Base-by-base conservation (phyloP, 2,888 invertebrate genomes). In the Drosophila cognata region DNA sequence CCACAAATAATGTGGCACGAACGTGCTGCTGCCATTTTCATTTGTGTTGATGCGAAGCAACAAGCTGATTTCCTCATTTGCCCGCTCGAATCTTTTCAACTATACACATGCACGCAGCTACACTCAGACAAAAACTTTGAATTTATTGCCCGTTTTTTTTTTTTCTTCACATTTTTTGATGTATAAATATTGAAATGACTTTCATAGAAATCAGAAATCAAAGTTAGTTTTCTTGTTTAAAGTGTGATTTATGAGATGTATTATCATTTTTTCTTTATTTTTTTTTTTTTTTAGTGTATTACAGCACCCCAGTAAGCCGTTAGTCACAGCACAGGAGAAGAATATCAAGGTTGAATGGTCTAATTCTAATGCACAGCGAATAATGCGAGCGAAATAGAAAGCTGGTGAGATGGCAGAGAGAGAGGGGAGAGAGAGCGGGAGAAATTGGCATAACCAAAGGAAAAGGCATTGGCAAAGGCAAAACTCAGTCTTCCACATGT, bases 401-500 rank as follows among this genome's bases (percentile, higher is more conserved):
- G 18, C n/a, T 31, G 31, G 13, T 4, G 21, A 4, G 2, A 21
- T 21, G 21, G 8, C 31, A 16, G 16, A 31, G 35, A 2, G 5
- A 1, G 25, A 25, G 29, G 25, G n/a, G 29, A 11, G 21, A 8
- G 11, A 10, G 18, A 31, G 53, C 6, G 31, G 41, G 28, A 33
- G 48, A 36, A 38, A 25, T 21, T 36, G 38, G 43, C 8, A 57
- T 31, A 35, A 18, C 28, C 16, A 35, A 35, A 29, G n/a, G 62
- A 35, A 53, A 33, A 13, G 13, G 43, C 41, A 41, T n/a, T 41
- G 21, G 25, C 46, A 46, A 21, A 8, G 53, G 43, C 38, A 46
- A 73, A 76, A 71, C 68, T 73, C 76, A 78, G 79, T 79, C 74
- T 75, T 82, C 73, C 88, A 86, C 86, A 88, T 88, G 84, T 81